Evolutionary conservation across 23 tunicate species (phyloP), one percentile per base, ranked within the genome.

Genomic region (Trididemnum clinides): DNA sequence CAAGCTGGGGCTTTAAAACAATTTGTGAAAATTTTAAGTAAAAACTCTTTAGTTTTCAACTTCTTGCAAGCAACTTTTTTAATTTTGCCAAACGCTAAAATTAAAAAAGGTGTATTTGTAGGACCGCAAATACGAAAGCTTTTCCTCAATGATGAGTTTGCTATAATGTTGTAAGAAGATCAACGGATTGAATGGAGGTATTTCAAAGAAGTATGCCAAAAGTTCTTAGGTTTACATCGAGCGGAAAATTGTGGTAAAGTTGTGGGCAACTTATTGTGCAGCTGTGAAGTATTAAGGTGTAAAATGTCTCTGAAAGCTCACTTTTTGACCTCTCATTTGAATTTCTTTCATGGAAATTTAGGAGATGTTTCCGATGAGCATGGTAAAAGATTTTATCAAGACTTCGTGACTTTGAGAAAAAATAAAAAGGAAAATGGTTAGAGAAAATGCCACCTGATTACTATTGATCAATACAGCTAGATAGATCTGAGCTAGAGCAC

Each of bases 181-280:
- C 7, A 63, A n/a, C 23, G 5, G 28, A 22, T n/a, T 63, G 70
- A 18, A n/a, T 63, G 28, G 70, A 63, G n/a, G 7, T 10, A 22
- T 63, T 63, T 63, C 70, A 63, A 63, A 63, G 22, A 63, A 63
- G 28, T 63, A 63, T 63, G 70, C 23, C 70, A 63, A 63, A 63
- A 63, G 5, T 63, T n/a, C n/a, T n/a, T 63, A 7, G 54, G 54
- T 22, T 63, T 25, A 63, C 70, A 63, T 63, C 18, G 23, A n/a
- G 18, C 70, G 7, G n/a, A 63, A 10, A n/a, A n/a, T n/a, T 63
- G 5, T 63, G 70, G 28, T 10, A 22, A 63, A 10, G 70, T 63
- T 15, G 70, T 63, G 23, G 28, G 22, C 27, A 63, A 63, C 27
- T 63, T 63, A 22, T 63, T 63, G 70, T 22, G 28, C 28, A 63